Base-by-base conservation (phyloP, 2,797 vertebrate species). In the Gymnodraco acuticeps region DNA sequence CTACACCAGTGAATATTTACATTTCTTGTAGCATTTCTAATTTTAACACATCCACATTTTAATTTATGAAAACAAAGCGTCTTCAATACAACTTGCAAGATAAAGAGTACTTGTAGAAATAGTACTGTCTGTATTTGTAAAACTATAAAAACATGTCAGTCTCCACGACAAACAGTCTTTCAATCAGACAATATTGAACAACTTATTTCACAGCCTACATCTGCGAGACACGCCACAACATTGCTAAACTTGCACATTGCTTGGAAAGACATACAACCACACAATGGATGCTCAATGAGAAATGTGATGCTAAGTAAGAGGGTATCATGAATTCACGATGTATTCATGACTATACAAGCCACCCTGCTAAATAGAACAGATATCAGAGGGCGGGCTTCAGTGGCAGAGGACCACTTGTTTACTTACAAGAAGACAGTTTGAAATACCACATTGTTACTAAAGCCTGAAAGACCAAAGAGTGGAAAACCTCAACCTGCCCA, bases 401-500 rank as follows among this genome's bases (percentile, higher is more conserved):
- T 9, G 23, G 31, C 4, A 47, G n/a, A 20, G 42, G 33, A 56
- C 14, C 19, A 41, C n/a, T 61, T 43, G 38, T 56, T 14, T 31
- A 11, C 11, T 19, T 42, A 33, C 42, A 52, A 61, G 45, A 54
- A 17, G 46, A 64, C 11, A 58, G 20, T 23, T 31, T 42, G 58
- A 38, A 62, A 23, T 11, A 50, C 54, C 54, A 71, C 10, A 48
- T 51, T 46, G 16, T n/a, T 51, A 66, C 10, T 51, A 27, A 48
- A 46, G 53, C 19, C 15, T 23, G 56, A 20, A 46, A n/a, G 38
- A 45, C 53, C 20, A 10, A 58, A 51, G 63, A 67, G 75, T 60
- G 67, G 43, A 67, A 75, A 54, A 41, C 48, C 41, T 75, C n/a
- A 71, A 64, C 67, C 67, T 68, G 46, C 64, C 53, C 47, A 58